Percentiles rank a stretch among this genome's conserved stretches.
phyloP scores from a whole-genome alignment of 2,888 invertebrate species.

The Graphium colonna region DNA sequence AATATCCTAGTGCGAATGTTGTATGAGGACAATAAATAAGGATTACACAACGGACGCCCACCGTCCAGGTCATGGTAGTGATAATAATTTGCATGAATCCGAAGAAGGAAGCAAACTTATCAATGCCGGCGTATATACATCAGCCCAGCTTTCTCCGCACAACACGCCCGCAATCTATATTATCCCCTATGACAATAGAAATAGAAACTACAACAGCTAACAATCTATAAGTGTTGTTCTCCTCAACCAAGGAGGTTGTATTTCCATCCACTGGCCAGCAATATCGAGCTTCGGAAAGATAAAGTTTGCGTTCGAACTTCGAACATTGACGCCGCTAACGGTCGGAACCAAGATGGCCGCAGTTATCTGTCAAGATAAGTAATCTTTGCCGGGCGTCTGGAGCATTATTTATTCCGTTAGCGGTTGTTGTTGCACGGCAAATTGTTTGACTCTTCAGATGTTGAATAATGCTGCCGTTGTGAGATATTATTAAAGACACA shows the following conservation, averaged over 20 bases:
- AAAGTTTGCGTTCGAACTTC: constrained; percentile 38
- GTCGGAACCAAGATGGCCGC: constrained; percentile 34
- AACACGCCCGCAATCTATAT: constrained; percentile 20
- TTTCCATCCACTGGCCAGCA: constrained; percentile 32
- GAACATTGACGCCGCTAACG: constrained; percentile 34
- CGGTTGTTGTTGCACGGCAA: constrained; percentile 12
- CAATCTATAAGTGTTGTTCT: constrained; percentile 17
- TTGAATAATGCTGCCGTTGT: neutral
- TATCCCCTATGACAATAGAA: constrained; percentile 24
- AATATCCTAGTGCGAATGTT: constrained; percentile 16
- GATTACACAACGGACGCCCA: constrained; percentile 59
- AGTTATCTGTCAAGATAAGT: constrained; percentile 33
- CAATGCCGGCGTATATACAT: constrained; percentile 56
- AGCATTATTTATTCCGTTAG: constrained; percentile 19
- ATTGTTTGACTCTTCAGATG: no score
- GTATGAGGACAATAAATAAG: constrained; percentile 42
- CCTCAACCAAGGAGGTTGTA: constrained; percentile 28
- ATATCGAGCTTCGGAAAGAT: constrained; percentile 38
- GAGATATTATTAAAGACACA: no score
- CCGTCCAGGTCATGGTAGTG: constrained; percentile 53
- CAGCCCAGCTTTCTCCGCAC: constrained; percentile 56
- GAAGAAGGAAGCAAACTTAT: constrained; percentile 67
- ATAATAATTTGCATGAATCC: constrained; percentile 66
- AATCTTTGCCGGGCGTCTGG: constrained; percentile 29
- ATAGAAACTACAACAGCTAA: constrained; percentile 15